These are phyloP conservation scores for Pteromalus puparum DNA, from an alignment of 1,140 invertebrate genomes.

Conservation along the genomic window DNA sequence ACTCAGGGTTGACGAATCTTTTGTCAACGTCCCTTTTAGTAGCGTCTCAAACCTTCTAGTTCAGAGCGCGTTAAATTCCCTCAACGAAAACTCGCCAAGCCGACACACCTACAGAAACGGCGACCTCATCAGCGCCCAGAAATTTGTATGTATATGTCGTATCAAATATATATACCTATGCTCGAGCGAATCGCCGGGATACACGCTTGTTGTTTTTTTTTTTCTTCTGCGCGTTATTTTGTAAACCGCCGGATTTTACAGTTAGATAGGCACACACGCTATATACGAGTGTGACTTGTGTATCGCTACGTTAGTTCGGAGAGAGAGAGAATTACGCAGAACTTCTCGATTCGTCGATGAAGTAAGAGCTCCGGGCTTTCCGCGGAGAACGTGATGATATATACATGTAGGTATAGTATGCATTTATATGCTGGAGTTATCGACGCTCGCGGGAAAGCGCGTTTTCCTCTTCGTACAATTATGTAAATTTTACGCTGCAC, in stretches of 20 bases:
- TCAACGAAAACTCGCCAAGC: constrained; percentile 62
- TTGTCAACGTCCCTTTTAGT: constrained; percentile 53
- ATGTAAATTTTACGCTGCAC: not conserved
- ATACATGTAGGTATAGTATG: not conserved
- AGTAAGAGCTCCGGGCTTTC: constrained; percentile 10
- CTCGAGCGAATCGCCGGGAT: not conserved
- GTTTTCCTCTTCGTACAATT: not conserved
- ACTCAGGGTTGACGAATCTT: not conserved
- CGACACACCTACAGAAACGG: constrained; percentile 63
- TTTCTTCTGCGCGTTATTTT: not conserved
- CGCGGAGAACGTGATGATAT: not conserved
- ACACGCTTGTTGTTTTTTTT: not conserved
- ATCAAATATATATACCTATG: not conserved
- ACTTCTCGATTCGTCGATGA: constrained; percentile 42
- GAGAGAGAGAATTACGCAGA: constrained; percentile 31
- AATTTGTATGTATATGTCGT: constrained; percentile 59
- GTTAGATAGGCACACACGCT: not conserved
- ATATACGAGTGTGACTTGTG: not conserved
- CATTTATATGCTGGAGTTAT: not conserved
- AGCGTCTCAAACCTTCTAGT: constrained; percentile 57
- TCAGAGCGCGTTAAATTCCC: constrained; percentile 61
- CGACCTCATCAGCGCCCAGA: constrained; percentile 65
- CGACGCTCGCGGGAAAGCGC: not conserved
- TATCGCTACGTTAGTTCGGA: not conserved
- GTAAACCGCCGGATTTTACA: not conserved